Evolutionary conservation across 2,797 vertebrate genomes (phyloP), one percentile per base, ranked within the genome.

Genomic region (Chrosomus eos): DNA sequence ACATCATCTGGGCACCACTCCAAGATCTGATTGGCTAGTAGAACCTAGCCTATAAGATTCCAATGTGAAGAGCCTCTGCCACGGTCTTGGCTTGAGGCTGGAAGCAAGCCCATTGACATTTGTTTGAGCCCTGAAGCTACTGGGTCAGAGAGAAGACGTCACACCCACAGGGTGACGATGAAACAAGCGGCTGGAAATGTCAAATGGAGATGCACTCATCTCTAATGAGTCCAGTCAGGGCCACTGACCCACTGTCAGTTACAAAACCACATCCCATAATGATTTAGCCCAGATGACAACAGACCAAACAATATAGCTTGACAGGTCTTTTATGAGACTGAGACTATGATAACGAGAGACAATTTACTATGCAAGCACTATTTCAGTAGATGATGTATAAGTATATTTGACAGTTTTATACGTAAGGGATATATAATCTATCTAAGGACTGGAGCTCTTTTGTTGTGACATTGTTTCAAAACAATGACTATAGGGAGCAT

Each of bases 121-220:
- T 88, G 79, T 73, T 62, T 23, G 33, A 70, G 70, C 75, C 82
- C 74, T 77, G 33, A 73, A 86, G 84, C 80, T 45, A 31, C 26
- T 36, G 66, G 87, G 87, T 88, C 87, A 68, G 19, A 23, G 58
- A 73, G 68, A 77, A 67, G 60, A 85, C 58, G 55, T 83, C 88
- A 77, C 84, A 67, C 55, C 86, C 87, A 53, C 62, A 60, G 82
- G 83, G 70, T 71, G 73, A 80, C 60, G 82, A 83, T 81, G 67
- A 86, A 87, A 82, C 87, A 87, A 87, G 84, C 16, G 77, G 78
- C 70, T 53, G 74, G 70, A 84, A 89, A 88, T 89, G 88, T 89
- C 88, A 88, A 62, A 43, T 80, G 68, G 68, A 86, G 62, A 79
- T 43, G 53, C 43, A 26, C 28, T 70, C 62, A 70, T 82, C 14